phyloP scores from a whole-genome alignment of 2,888 invertebrate genomes.

The Caenorhabditis virilis region DNA sequence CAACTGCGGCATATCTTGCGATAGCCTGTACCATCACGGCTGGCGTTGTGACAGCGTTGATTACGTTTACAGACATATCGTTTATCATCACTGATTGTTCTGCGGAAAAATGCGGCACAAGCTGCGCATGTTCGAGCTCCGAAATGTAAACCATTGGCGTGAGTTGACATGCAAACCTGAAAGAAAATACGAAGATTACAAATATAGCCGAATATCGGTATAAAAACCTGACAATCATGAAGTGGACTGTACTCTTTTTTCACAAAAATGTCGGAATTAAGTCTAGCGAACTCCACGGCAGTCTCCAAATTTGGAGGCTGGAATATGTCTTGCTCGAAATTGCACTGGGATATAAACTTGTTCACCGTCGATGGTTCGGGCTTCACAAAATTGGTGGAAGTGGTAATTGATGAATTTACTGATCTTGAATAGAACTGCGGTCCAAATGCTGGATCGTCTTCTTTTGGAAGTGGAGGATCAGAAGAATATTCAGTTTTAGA shows the following conservation, averaged over 20 bases:
- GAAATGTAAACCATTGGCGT: constrained; percentile 67
- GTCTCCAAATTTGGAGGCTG: constrained; percentile 12
- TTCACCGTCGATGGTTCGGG: constrained; percentile 10
- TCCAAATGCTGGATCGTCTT: background rate
- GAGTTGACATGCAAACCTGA: constrained; percentile 60
- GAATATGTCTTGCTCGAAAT: no score
- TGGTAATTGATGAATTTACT: constrained; percentile 11
- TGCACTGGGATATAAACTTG: background rate
- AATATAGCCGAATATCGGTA: no score
- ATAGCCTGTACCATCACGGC: constrained; percentile 62
- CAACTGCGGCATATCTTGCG: constrained; percentile 65
- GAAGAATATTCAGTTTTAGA: no score
- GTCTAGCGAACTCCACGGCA: background rate
- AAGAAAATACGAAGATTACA: background rate
- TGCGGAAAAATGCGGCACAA: constrained; percentile 64
- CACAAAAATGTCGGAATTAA: background rate
- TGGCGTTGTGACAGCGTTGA: constrained; percentile 57
- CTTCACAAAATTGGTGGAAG: constrained; percentile 11
- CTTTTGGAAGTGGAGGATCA: background rate
- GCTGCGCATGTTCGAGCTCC: constrained; percentile 67
- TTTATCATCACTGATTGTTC: constrained; percentile 62
- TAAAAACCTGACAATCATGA: constrained; percentile 24
- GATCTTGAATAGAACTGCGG: constrained; percentile 1
- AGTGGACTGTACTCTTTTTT: constrained; percentile 8
- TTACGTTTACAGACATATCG: constrained; percentile 63